A percentile compares a stretch with the other conserved stretches of the same genome.
Evolutionary conservation across 2,113 vertebrate species (phyloP).

Genomic region (Syngnathus typhle): DNA sequence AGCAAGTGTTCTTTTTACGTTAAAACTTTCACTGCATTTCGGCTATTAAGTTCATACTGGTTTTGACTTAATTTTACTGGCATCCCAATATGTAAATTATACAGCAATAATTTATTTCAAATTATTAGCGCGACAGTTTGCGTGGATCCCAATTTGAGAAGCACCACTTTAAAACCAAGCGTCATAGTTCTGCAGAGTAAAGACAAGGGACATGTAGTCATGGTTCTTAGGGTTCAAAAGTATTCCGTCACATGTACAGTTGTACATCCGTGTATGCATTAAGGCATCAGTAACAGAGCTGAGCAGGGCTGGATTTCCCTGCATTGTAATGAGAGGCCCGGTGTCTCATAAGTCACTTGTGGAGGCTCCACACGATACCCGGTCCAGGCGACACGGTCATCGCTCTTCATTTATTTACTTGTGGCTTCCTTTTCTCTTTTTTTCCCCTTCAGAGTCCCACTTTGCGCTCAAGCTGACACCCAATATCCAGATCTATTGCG

Average conservation of each 20-base stretch:
- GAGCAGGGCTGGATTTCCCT: constrained; percentile 55
- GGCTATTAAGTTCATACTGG: too few species aligned
- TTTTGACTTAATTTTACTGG: too few species aligned
- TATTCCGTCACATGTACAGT: constrained; percentile 46
- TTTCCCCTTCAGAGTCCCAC: constrained; percentile 34
- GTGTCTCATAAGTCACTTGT: constrained; percentile 37
- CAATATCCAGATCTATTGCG: constrained; percentile 65
- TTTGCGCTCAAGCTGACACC: constrained; percentile 63
- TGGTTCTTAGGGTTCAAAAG: constrained; percentile 23
- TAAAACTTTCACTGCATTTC: too few species aligned
- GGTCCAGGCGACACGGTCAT: constrained; percentile 63
- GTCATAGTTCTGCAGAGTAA: constrained; percentile 4
- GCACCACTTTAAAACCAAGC: not conserved
- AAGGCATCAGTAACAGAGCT: constrained; percentile 55
- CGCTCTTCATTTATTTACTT: constrained; percentile 75
- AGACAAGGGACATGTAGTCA: constrained; percentile 24
- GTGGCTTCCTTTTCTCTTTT: constrained; percentile 41
- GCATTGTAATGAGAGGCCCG: constrained; percentile 62
- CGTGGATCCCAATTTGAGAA: not conserved
- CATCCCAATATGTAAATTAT: too few species aligned
- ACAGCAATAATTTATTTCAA: too few species aligned
- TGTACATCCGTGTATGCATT: constrained; percentile 58
- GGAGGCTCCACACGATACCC: constrained; percentile 64
- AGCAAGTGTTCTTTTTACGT: too few species aligned
- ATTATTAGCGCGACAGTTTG: too few species aligned